These are phyloP conservation scores for Ascidia mentula DNA, from an alignment of 23 tunicate species.

Conservation along the genomic window DNA sequence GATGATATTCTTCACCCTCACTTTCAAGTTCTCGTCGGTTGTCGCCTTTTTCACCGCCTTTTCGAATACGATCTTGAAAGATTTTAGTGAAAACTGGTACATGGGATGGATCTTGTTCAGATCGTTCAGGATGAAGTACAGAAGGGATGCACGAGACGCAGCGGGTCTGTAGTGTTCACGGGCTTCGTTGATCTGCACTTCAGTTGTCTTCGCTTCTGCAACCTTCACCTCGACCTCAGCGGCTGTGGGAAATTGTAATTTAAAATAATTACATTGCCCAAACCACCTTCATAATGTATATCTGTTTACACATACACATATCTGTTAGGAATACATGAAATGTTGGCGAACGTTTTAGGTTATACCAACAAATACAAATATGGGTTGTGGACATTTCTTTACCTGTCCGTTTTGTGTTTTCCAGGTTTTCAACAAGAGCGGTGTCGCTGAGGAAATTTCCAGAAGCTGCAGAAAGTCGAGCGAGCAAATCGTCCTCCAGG, in stretches of 20 bases:
- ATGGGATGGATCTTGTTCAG: constrained; percentile 96
- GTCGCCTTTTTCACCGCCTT: constrained; percentile 88
- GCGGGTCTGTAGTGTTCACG: constrained; percentile 96
- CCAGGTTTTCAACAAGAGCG: constrained; percentile 94
- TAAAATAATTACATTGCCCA: too few species aligned
- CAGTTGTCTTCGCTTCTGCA: constrained; percentile 88
- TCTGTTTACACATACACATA: too few species aligned
- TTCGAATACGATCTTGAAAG: constrained; percentile 95
- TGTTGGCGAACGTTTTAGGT: too few species aligned
- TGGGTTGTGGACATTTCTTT: too few species aligned
- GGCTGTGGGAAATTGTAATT: constrained; percentile 38
- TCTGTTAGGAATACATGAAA: too few species aligned
- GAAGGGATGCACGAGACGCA: constrained; percentile 93
- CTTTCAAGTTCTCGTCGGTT: constrained; percentile 84
- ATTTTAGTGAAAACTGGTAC: constrained; percentile 98
- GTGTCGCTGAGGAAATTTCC: constrained; percentile 98
- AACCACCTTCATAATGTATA: too few species aligned
- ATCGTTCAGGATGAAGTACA: constrained; percentile 93
- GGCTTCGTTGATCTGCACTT: constrained; percentile 91
- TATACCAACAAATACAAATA: too few species aligned
- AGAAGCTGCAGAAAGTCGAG: constrained; percentile 90
- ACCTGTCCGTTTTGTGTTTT: constrained; percentile 94
- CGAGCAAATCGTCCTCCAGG: constrained; percentile 90
- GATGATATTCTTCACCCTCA: constrained; percentile 82
- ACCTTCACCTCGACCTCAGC: constrained; percentile 94